Conservation (phyloP, 2,797 vertebrate genomes). For the Anabas testudineus region DNA sequence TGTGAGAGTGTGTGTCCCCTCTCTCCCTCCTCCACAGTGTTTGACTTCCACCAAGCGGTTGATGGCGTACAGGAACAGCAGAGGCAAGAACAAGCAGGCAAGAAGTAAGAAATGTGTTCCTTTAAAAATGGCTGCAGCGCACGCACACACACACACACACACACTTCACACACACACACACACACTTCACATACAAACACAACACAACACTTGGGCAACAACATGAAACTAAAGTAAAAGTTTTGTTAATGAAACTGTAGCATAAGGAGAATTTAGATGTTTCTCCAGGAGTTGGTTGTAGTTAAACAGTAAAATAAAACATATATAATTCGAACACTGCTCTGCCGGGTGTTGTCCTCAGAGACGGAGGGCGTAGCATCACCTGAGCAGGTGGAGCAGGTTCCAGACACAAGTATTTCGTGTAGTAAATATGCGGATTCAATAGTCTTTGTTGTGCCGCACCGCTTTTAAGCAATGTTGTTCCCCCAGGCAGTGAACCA, state of each 20-base stretch:
- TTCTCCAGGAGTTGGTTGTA: no score
- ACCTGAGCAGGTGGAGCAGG: no score
- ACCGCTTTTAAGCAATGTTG: neutral
- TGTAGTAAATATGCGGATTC: neutral
- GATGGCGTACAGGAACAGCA: conserved; percentile 97
- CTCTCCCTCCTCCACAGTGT: conserved; percentile 88
- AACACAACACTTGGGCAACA: no score
- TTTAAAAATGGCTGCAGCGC: conserved; percentile 45
- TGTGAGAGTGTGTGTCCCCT: conserved; percentile 74
- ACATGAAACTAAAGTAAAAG: no score
- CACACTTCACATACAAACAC: no score
- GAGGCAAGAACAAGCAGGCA: conserved; percentile 96
- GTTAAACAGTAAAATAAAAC: no score
- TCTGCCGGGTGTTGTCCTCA: no score
- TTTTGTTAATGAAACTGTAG: no score
- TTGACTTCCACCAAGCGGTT: conserved; percentile 99
- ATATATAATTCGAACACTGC: no score
- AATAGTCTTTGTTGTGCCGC: neutral
- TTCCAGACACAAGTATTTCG: neutral
- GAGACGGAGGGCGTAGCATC: no score
- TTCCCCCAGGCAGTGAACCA: conserved; percentile 4
- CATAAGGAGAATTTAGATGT: no score
- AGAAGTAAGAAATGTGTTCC: conserved; percentile 89
- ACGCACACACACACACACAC: conserved; percentile 6
- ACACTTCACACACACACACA: conserved; percentile 12